Conservation (phyloP, 2,888 invertebrate species). For the Mythimna ferrago region DNA sequence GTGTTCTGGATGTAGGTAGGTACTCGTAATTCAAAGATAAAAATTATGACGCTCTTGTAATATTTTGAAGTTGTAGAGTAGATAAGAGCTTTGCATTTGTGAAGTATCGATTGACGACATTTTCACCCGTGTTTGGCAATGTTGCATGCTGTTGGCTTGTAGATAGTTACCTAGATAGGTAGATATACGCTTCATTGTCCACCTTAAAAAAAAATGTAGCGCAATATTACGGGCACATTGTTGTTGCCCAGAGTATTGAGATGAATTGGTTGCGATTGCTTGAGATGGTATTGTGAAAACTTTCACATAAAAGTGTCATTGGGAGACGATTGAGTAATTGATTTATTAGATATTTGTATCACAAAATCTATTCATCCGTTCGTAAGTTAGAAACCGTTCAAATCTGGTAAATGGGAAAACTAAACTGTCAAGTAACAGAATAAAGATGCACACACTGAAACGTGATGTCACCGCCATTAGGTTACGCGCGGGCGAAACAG, state of each 20-base stretch:
- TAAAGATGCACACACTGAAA: no score
- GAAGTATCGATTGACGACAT: neutral
- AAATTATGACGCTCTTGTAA: constrained; percentile 14
- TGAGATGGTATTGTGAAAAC: neutral
- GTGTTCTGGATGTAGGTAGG: neutral
- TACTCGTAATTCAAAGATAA: neutral
- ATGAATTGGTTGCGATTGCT: neutral
- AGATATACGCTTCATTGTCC: no score
- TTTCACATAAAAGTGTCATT: neutral
- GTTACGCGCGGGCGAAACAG: no score
- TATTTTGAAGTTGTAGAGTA: constrained; percentile 10
- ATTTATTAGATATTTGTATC: no score
- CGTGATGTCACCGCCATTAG: no score
- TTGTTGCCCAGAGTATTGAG: neutral
- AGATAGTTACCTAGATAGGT: no score
- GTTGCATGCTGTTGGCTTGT: neutral
- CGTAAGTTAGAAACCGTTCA: no score
- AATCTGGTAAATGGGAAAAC: no score
- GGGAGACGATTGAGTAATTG: neutral
- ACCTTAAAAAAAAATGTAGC: no score
- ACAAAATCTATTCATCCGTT: no score
- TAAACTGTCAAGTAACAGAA: no score
- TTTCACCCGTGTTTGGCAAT: neutral
- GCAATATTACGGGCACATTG: no score
- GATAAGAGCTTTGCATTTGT: constrained; percentile 4